Percentiles rank a stretch among this genome's conserved stretches.
These are phyloP conservation scores for Apostichopus japonicus DNA, from an alignment of 35 echinoderm and acorn worm genomes.

Conservation along the genomic window DNA sequence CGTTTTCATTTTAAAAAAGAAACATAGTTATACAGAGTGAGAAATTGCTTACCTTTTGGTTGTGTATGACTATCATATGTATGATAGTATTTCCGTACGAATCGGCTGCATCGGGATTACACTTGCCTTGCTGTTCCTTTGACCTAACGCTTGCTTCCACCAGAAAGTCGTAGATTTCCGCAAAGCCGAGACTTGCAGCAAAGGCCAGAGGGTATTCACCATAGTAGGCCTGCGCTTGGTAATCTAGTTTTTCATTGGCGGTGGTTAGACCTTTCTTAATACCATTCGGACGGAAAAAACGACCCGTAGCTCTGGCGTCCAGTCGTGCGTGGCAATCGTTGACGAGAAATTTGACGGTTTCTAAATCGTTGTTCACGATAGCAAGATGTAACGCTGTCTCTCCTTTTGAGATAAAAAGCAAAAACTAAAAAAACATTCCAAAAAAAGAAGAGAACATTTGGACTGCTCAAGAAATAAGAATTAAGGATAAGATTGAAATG, in stretches of 20 bases:
- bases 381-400: constrained; percentile 87
- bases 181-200: constrained; percentile 81
- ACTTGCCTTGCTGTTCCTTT: constrained; percentile 51
- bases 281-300: constrained; percentile 84
- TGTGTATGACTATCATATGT: constrained; percentile 94
- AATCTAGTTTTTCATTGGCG: constrained; percentile 38
- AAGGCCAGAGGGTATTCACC: constrained; percentile 94
- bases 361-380: constrained; percentile 85
- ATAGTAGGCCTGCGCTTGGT: constrained; percentile 77
- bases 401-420: constrained; percentile 29
- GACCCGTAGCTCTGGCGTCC: constrained; percentile 77
- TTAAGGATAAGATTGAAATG: too few relatives aligned
- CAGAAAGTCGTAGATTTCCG: constrained; percentile 91
- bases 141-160: constrained; percentile 61
- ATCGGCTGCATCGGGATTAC: constrained; percentile 83
- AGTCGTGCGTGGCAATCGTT: constrained; percentile 56
- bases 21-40: not conserved
- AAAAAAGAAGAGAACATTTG: not conserved
- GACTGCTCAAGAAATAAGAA: not conserved
- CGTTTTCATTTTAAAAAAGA: too few relatives aligned
- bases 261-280: constrained; percentile 31
- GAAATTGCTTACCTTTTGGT: constrained; percentile 75
- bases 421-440: not conserved
- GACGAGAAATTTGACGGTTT: constrained; percentile 77
- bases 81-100: constrained; percentile 90